Evolutionary conservation across 2,888 invertebrate genomes (phyloP).

Genomic region (Erebia aethiops): DNA sequence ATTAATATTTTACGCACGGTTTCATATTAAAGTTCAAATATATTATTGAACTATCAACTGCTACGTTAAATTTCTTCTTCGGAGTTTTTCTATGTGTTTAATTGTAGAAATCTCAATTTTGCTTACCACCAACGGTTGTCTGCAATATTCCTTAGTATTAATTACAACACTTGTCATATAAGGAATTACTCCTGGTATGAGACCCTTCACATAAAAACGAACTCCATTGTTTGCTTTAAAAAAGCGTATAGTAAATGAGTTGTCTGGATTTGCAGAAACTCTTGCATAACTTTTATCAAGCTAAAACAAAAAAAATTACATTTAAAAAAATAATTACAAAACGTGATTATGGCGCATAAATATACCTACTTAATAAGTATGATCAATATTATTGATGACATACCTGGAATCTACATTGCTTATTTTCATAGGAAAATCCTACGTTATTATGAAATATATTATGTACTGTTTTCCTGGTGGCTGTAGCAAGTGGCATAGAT

Average conservation of each 20-base stretch:
- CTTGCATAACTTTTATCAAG: slow-evolving; percentile 25
- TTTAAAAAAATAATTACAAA: not conserved
- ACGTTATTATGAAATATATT: not conserved
- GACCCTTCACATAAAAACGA: slow-evolving; percentile 28
- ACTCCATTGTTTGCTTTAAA: slow-evolving; percentile 21
- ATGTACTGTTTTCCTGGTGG: not conserved
- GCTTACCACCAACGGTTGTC: slow-evolving; percentile 43
- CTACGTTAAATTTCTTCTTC: too few relatives aligned
- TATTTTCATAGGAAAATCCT: not conserved
- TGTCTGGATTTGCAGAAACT: slow-evolving; percentile 13
- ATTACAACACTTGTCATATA: slow-evolving; percentile 47
- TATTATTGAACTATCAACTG: too few relatives aligned
- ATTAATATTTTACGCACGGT: not conserved
- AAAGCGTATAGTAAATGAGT: slow-evolving; percentile 28
- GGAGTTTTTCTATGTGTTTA: too few relatives aligned
- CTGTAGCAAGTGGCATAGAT: not conserved
- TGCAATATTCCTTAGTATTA: slow-evolving; percentile 47
- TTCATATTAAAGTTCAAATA: not conserved
- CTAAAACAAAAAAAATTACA: slow-evolving; percentile 17
- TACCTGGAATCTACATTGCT: too few relatives aligned
- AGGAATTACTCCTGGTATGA: slow-evolving; percentile 43
- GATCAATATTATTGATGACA: not conserved
- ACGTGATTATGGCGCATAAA: not conserved
- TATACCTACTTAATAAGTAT: not conserved
- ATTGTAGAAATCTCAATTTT: not conserved